Percentiles rank a stretch among this genome's conserved stretches.
Conservation (phyloP, 2,888 invertebrate species). For the Stictocephala bisonia region DNA sequence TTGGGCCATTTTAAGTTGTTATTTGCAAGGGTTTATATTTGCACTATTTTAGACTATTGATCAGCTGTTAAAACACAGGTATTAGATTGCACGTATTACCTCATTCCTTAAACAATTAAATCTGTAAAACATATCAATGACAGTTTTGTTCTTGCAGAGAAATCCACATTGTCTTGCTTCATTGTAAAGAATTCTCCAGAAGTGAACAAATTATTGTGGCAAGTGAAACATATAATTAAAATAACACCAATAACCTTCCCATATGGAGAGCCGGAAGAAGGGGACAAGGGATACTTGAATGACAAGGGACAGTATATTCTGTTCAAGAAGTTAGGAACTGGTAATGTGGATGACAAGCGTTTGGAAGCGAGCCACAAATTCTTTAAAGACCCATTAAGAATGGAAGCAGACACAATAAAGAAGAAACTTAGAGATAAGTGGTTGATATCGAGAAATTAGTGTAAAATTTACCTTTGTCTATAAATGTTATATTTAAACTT, state of each 20-base stretch:
- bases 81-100: too few species aligned
- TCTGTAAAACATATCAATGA: too few species aligned
- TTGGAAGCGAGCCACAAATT: slow-evolving; percentile 15
- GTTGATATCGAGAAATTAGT: slow-evolving; percentile 25
- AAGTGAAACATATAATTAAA: slow-evolving; percentile 26
- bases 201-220: background rate
- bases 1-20: too few species aligned
- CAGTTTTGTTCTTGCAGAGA: slow-evolving; percentile 15
- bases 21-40: too few species aligned
- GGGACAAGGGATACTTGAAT: slow-evolving; percentile 20
- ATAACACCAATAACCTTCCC: slow-evolving; percentile 26
- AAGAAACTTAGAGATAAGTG: slow-evolving; percentile 22
- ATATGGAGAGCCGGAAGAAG: slow-evolving; percentile 28
- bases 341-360: slow-evolving; percentile 12
- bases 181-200: slow-evolving; percentile 23
- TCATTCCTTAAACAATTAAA: too few species aligned
- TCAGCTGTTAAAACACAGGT: too few species aligned
- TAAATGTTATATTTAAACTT: too few species aligned
- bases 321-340: slow-evolving; percentile 18
- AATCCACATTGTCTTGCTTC: too few species aligned
- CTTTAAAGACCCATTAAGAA: slow-evolving; percentile 1
- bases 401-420: slow-evolving; percentile 13
- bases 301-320: slow-evolving; percentile 26
- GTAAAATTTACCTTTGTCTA: too few species aligned
- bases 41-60: too few species aligned